Base-by-base conservation (phyloP, 1,140 invertebrate species). In the Yoshiicerus persimilis region DNA sequence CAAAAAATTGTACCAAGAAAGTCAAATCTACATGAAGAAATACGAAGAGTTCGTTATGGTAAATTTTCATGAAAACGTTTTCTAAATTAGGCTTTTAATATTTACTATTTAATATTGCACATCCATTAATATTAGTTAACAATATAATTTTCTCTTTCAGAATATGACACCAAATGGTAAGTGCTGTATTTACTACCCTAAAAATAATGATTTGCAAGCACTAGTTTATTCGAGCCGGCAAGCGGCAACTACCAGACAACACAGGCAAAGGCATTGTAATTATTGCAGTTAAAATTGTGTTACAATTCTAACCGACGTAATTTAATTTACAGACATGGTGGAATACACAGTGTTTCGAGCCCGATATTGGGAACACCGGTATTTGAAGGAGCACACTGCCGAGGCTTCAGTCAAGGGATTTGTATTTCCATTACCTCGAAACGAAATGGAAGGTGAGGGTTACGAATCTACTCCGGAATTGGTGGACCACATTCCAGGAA, bases 1-100 rank as follows among this genome's bases (percentile, higher is more conserved):
- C 4, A 88, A 85, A 23, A 89, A 87, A 64, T 41, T 89, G 4
- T 89, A 88, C n/a, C 11, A 27, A 38, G 11, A 70, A 2, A 85
- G 41, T 13, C 62, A 85, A 20, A n/a, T 84, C 5, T 89, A 89
- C 56, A 32, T 77, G 9, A 56, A 38, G 36, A 38, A 87, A 1
- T 89, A 64, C 38, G 87, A 88, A 23, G 23, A 84, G 13, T 89
- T 87, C 23, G n/a, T 89, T 41, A 62, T 47, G 86, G 88, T 89
- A 80, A 87, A 80, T 1, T 3, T 70, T 11, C 23, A 27, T 11
- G 16, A 47, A 47, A 13, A 8, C 4, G 11, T 13, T 41, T 13
- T 41, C 10, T 41, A 2, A 13, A 8, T 41, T n/a, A n/a, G n/a
- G n/a, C n/a, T n/a, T n/a, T n/a, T n/a, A 11, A 25, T 13, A 84